phyloP scores from a whole-genome alignment of 1,140 invertebrate genomes.

The Apis dorsata region DNA sequence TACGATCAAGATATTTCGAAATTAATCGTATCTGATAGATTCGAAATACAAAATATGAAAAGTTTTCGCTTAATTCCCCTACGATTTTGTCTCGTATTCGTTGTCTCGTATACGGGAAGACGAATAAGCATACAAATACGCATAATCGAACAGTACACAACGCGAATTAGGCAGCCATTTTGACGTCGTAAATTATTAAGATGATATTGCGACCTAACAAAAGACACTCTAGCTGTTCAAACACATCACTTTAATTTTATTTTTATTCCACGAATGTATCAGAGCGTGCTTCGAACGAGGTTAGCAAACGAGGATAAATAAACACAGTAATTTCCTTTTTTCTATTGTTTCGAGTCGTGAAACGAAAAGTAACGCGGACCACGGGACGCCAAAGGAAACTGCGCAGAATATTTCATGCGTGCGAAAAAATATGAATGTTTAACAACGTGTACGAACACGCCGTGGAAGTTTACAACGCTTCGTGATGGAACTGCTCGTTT shows the following conservation, averaged over 20 bases:
- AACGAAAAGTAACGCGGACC: constrained; percentile 26
- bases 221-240: background rate
- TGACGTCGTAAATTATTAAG: background rate
- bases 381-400: constrained; percentile 19
- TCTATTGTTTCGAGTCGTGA: constrained; percentile 17
- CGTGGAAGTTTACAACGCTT: constrained; percentile 12
- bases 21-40: background rate
- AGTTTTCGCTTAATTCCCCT: background rate
- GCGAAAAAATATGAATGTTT: constrained; percentile 39
- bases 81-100: too few species aligned
- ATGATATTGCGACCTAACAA: background rate
- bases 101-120: background rate
- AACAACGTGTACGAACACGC: constrained; percentile 3
- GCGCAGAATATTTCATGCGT: constrained; percentile 25
- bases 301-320: background rate
- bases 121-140: too few species aligned
- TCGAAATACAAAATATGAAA: background rate
- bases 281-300: background rate
- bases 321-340: constrained; percentile 18
- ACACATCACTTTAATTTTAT: background rate
- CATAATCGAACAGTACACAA: too few species aligned
- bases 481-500: constrained; percentile 17
- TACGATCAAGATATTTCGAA: background rate
- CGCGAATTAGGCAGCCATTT: background rate
- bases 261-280: background rate